phyloP scores from a whole-genome alignment of 2,888 invertebrate species.

The Cetonia aurata region DNA sequence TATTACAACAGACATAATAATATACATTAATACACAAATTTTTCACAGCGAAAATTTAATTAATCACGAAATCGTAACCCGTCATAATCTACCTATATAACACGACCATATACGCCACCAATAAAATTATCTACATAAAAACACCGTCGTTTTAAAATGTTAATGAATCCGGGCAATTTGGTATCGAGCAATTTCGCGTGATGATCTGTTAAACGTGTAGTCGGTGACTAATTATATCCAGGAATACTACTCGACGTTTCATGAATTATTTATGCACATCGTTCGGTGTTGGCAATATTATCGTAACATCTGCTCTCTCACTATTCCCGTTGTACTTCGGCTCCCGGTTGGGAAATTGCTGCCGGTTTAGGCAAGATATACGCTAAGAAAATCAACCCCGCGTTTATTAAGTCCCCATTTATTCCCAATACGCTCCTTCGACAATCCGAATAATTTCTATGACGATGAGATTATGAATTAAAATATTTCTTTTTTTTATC shows the following conservation, averaged over 20 bases:
- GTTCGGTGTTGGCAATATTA: conserved; percentile 38
- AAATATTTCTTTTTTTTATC: too few relatives aligned
- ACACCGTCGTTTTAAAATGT: conserved; percentile 19
- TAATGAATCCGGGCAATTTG: conserved; percentile 31
- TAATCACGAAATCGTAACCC: too few relatives aligned
- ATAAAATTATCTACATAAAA: conserved; percentile 6
- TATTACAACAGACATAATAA: too few relatives aligned
- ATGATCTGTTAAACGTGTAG: conserved; percentile 40
- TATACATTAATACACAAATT: too few relatives aligned
- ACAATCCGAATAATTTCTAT: conserved; percentile 20
- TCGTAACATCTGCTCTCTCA: conserved; percentile 35
- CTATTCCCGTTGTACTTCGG: conserved; percentile 4
- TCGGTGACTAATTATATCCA: conserved; percentile 39
- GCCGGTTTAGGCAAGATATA: neutral
- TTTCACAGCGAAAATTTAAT: too few relatives aligned
- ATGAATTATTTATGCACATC: conserved; percentile 38
- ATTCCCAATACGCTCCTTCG: conserved; percentile 18
- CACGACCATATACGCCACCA: too few relatives aligned
- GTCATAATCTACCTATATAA: too few relatives aligned
- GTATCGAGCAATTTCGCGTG: conserved; percentile 35
- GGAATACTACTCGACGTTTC: conserved; percentile 38
- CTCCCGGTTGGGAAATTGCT: neutral
- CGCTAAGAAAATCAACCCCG: conserved; percentile 9
- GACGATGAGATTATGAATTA: neutral
- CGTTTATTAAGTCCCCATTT: conserved; percentile 28